Evolutionary conservation across 2,113 vertebrate genomes (phyloP), one percentile per base, ranked within the genome.

Genomic region (Rhipidura dahli): DNA sequence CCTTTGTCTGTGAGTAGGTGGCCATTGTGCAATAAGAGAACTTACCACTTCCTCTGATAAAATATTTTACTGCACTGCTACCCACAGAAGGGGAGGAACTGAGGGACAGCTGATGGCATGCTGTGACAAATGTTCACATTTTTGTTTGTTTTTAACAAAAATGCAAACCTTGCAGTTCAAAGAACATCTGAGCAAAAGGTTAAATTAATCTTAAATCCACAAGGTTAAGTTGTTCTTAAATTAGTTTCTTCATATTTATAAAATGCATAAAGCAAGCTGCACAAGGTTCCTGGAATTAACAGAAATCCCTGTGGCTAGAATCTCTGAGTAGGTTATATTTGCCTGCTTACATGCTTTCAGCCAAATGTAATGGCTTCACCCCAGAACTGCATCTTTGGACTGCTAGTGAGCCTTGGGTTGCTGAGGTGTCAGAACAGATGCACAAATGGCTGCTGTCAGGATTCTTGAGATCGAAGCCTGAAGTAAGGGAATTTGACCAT

Each of bases 181-280:
- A 72, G 31, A 94, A 51, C 14, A 39, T 56, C 27, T 11, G 40
- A 86, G 35, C 19, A 61, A 42, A 79, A 90, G 45, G 47, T 54
- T 85, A 65, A 83, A 90, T 56, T n/a, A 65, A 71, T 86, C 45
- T 65, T 81, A 93, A 83, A 83, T 83, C 35, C 54, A 79, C 59
- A 85, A 77, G 63, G 66, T 91, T 83, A 94, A 87, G 35, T 91
- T 76, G 66, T 69, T 89, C 54, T 56, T 77, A 89, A 96, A 40
- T 68, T 2, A 87, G 47, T 82, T 71, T 91, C 35, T 83, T 75
- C 16, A 1, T 81, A 37, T 60, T 92, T 89, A n/a, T 71, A 77
- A 93, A 93, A 76, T 76, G 61, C 50, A 66, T 61, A 61, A 87
- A 90, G 69, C 53, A 91, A 71, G 13, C 65, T 64, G n/a, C 65